phyloP scores from a whole-genome alignment of 2,113 vertebrate species.

The Trichechus manatus region DNA sequence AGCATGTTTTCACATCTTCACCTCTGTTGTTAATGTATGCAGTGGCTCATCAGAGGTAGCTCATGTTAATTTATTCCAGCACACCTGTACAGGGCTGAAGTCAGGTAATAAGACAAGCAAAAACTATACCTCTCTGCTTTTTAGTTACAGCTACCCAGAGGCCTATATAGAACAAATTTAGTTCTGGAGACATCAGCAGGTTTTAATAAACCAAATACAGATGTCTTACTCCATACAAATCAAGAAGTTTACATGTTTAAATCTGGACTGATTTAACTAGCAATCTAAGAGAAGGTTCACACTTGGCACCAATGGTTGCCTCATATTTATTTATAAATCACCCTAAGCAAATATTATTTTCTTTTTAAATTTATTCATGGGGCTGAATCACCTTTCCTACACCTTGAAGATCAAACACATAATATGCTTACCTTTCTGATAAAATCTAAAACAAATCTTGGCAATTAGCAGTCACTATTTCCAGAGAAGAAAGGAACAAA shows the following conservation, averaged over 20 bases:
- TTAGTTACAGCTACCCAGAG: conserved; percentile 85
- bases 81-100: conserved; percentile 90
- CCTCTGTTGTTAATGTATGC: conserved; percentile 95
- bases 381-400: conserved; percentile 73
- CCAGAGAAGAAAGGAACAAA: conserved; percentile 46
- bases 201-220: conserved; percentile 90
- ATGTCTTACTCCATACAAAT: conserved; percentile 86
- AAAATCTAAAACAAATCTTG: conserved; percentile 77
- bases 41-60: conserved; percentile 92
- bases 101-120: conserved; percentile 91
- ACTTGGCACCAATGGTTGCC: conserved; percentile 83
- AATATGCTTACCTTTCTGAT: conserved; percentile 50
- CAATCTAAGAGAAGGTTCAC: conserved; percentile 86
- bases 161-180: conserved; percentile 84
- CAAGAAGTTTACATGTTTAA: conserved; percentile 88
- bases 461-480: conserved; percentile 61
- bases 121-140: conserved; percentile 82
- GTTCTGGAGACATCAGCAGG: conserved; percentile 88
- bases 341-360: conserved; percentile 85
- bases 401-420: conserved; percentile 69
- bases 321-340: conserved; percentile 89
- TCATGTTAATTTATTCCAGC: conserved; percentile 94
- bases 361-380: conserved; percentile 83
- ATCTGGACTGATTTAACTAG: conserved; percentile 87
- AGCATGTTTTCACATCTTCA: conserved; percentile 88